Conservation (phyloP, 2,113 vertebrate species). For the Caranx melampygus region DNA sequence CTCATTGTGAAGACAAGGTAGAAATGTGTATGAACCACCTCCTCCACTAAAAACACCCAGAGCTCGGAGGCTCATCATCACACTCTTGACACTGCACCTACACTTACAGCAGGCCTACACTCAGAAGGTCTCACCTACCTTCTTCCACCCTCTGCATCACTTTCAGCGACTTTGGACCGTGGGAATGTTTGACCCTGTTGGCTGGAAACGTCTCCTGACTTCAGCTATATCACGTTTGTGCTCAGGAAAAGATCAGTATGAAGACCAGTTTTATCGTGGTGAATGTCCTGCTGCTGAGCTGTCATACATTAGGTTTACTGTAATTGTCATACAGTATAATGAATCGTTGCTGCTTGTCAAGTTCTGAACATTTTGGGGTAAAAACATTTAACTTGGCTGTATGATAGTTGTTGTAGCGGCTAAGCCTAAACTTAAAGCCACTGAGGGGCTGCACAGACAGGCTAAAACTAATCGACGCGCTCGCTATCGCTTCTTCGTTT, state of each 20-base stretch:
- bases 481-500: too few species aligned
- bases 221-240: neutral
- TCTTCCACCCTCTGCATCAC: slow-evolving; percentile 3
- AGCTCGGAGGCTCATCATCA: neutral
- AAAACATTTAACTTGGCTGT: neutral
- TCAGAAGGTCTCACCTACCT: slow-evolving; percentile 1
- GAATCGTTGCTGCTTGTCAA: too few species aligned
- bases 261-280: neutral
- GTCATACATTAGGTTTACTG: neutral
- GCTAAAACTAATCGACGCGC: too few species aligned
- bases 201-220: neutral
- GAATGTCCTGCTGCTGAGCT: neutral
- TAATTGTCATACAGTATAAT: too few species aligned
- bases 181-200: neutral
- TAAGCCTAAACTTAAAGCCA: too few species aligned
- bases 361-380: too few species aligned
- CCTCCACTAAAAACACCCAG: neutral
- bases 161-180: neutral
- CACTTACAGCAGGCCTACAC: neutral
- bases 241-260: neutral
- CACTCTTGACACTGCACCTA: neutral
- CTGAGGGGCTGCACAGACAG: too few species aligned
- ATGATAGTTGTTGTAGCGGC: too few species aligned
- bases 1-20: neutral
- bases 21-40: slow-evolving; percentile 8